Conservation (phyloP, 1,140 invertebrate species). For the Antheraea mylitta region DNA sequence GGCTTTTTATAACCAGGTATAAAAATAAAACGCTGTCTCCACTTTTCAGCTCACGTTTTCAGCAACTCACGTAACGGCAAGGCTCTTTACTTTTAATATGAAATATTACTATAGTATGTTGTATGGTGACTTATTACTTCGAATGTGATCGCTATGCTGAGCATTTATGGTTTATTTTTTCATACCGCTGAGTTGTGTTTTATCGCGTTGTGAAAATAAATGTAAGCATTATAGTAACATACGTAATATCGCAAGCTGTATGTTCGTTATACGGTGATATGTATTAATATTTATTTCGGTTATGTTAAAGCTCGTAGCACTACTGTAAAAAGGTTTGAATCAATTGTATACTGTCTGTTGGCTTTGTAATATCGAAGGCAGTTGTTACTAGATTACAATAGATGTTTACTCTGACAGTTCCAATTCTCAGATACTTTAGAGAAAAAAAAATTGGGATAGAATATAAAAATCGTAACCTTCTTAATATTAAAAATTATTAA, state of each 20-base stretch:
- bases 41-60: conserved; percentile 56
- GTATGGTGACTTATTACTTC: conserved; percentile 60
- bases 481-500: too few species aligned
- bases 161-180: conserved; percentile 44
- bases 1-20: conserved; percentile 55
- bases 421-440: neutral
- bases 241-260: conserved; percentile 5
- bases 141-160: conserved; percentile 43
- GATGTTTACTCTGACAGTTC: neutral
- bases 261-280: neutral
- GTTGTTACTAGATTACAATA: neutral
- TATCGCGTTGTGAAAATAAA: conserved; percentile 30
- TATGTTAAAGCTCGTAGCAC: neutral
- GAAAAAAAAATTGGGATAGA: neutral
- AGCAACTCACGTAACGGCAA: conserved; percentile 48
- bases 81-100: conserved; percentile 53
- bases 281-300: neutral
- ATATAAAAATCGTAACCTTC: neutral
- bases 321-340: neutral
- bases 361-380: neutral
- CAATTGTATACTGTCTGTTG: neutral
- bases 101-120: conserved; percentile 41
- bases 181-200: conserved; percentile 23
- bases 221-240: conserved; percentile 16
- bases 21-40: conserved; percentile 49